These are phyloP conservation scores for Siphonodentalium dalli DNA, from an alignment of 2,888 invertebrate species.

Conservation along the genomic window DNA sequence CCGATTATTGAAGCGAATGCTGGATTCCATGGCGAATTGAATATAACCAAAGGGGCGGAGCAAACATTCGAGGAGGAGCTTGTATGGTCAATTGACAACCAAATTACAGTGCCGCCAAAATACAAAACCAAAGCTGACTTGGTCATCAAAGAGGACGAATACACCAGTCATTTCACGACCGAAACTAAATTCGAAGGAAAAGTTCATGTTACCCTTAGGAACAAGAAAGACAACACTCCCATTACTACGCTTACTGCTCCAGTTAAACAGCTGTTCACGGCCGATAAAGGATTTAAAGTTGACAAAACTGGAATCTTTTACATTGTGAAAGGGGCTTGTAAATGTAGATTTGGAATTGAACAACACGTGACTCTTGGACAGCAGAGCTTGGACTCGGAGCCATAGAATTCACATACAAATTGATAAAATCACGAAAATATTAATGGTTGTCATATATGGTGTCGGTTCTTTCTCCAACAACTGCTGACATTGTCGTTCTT, in stretches of 20 bases:
- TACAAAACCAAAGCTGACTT: slow-evolving; percentile 61
- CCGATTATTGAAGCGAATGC: slow-evolving; percentile 64
- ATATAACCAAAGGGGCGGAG: slow-evolving; percentile 54
- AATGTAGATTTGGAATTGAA: slow-evolving; percentile 64
- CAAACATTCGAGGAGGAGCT: slow-evolving; percentile 62
- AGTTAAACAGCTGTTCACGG: slow-evolving; percentile 57
- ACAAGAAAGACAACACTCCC: slow-evolving; percentile 59
- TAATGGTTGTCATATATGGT: too few species aligned
- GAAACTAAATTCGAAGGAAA: slow-evolving; percentile 60
- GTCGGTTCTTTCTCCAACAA: too few species aligned
- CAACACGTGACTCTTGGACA: slow-evolving; percentile 63
- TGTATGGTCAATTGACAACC: slow-evolving; percentile 64
- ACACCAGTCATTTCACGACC: slow-evolving; percentile 58
- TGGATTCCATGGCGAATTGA: slow-evolving; percentile 61
- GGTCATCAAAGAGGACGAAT: slow-evolving; percentile 61
- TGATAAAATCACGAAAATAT: too few species aligned
- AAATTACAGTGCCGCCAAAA: slow-evolving; percentile 59
- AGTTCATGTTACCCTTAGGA: slow-evolving; percentile 58
- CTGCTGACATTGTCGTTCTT: too few species aligned
- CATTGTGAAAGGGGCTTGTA: slow-evolving; percentile 60
- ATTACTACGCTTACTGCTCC: slow-evolving; percentile 58
- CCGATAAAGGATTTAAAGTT: slow-evolving; percentile 44
- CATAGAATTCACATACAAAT: too few species aligned
- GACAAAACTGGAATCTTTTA: slow-evolving; percentile 45
- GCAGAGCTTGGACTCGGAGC: too few species aligned